Evolutionary conservation across 2,888 invertebrate genomes (phyloP).

Genomic region (Cataglyphis cursor): DNA sequence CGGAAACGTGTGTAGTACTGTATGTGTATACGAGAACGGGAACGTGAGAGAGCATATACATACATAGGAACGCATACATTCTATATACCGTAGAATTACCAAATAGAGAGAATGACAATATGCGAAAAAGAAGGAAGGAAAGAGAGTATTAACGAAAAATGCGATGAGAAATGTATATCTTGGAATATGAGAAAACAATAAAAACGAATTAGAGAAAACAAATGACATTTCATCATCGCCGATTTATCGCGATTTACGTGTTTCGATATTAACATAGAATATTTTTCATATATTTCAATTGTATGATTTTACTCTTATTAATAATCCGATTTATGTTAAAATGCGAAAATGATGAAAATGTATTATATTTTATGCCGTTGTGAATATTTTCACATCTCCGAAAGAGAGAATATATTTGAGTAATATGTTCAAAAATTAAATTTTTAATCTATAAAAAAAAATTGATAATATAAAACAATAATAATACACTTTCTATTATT

Average conservation of each 20-base stretch:
- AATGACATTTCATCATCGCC: not conserved
- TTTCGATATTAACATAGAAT: not conserved
- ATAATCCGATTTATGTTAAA: not conserved
- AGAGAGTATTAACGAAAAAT: not conserved
- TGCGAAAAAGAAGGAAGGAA: conserved; percentile 6
- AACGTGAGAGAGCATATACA: conserved; percentile 6
- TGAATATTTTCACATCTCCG: not conserved
- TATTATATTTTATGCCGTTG: not conserved
- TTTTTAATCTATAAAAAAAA: not conserved
- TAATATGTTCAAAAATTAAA: not conserved
- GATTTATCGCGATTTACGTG: not conserved
- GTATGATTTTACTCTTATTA: not conserved
- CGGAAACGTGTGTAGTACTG: not conserved
- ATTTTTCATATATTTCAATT: not conserved
- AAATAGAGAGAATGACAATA: conserved; percentile 18
- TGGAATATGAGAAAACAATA: not conserved
- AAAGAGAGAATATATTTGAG: not conserved
- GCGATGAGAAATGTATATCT: conserved; percentile 30
- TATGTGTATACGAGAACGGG: not conserved
- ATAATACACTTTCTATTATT: not conserved
- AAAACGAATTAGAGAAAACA: not conserved
- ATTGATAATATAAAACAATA: not conserved
- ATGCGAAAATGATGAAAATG: not conserved
- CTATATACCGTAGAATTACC: conserved; percentile 50
- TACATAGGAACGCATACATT: conserved; percentile 27